phyloP scores from a whole-genome alignment of 2,797 vertebrate genomes.

The Fistularia commersonii region DNA sequence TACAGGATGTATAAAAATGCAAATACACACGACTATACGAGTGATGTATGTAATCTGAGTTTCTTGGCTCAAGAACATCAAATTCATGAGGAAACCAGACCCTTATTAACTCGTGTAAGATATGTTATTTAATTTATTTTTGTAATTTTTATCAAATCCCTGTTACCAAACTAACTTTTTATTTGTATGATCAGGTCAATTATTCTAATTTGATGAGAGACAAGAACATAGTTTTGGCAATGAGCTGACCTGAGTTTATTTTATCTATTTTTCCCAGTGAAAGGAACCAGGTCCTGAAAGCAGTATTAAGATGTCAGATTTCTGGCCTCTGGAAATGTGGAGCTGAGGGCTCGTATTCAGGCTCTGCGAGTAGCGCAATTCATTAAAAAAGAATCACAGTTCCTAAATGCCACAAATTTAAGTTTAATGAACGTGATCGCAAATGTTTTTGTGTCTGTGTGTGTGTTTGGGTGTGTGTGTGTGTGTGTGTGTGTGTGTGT shows the following conservation, averaged over 20 bases:
- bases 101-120: constrained; percentile 5
- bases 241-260: constrained; percentile 27
- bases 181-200: constrained; percentile 10
- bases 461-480: no score
- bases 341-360: constrained; percentile 6
- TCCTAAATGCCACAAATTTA: constrained; percentile 37
- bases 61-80: constrained; percentile 7
- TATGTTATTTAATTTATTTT: constrained; percentile 20
- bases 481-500: constrained; percentile 16
- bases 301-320: no score
- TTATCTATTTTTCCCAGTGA: constrained; percentile 27
- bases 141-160: constrained; percentile 11
- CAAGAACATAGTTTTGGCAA: constrained; percentile 7
- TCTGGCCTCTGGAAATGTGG: constrained; percentile 3
- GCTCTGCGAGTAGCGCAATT: not conserved
- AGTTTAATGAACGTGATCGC: constrained; percentile 1
- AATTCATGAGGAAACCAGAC: constrained; percentile 6
- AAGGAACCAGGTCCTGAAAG: constrained; percentile 1
- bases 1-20: constrained; percentile 4
- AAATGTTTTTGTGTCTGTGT: no score
- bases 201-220: constrained; percentile 9
- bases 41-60: constrained; percentile 5
- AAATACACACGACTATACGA: constrained; percentile 19
- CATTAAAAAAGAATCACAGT: constrained; percentile 2
- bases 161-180: constrained; percentile 2